These are phyloP conservation scores for Drosophila mayri DNA, from an alignment of 1,140 invertebrate genomes.

Conservation along the genomic window DNA sequence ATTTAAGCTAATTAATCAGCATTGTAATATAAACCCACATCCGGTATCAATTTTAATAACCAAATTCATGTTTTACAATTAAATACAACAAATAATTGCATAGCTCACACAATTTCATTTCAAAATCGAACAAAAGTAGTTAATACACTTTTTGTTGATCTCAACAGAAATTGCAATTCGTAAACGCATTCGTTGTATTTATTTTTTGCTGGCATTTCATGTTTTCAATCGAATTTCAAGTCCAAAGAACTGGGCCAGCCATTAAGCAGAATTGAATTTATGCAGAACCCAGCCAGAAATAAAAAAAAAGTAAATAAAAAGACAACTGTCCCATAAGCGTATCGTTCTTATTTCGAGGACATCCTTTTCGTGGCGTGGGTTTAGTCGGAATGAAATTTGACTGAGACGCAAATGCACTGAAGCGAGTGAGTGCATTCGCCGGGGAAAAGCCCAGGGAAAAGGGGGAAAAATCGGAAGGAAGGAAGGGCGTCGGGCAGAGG, in stretches of 20 bases:
- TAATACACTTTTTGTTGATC: not conserved
- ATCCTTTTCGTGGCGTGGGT: slow-evolving; percentile 27
- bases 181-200: slow-evolving; percentile 2
- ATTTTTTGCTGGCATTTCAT: slow-evolving; percentile 4
- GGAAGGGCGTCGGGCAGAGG: slow-evolving; percentile 8
- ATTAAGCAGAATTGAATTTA: slow-evolving; percentile 35
- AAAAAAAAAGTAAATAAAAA: slow-evolving; percentile 11
- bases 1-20: not conserved
- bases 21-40: slow-evolving; percentile 2
- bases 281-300: slow-evolving; percentile 15
- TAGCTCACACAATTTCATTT: not conserved
- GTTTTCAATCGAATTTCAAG: slow-evolving; percentile 7
- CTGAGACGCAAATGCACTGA: slow-evolving; percentile 32
- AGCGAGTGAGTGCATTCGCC: slow-evolving; percentile 24
- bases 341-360: slow-evolving; percentile 14
- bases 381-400: slow-evolving; percentile 47
- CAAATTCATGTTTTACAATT: not conserved
- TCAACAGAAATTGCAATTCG: not conserved
- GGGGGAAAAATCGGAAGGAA: slow-evolving; percentile 1
- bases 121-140: not conserved
- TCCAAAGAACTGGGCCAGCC: not conserved
- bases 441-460: not conserved
- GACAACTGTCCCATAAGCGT: slow-evolving; percentile 17
- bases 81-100: not conserved
- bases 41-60: not conserved